A percentile compares a stretch with the other conserved stretches of the same genome.
These are phyloP conservation scores for Glaucopsyche alexis DNA, from an alignment of 2,888 invertebrate species.

Conservation along the genomic window DNA sequence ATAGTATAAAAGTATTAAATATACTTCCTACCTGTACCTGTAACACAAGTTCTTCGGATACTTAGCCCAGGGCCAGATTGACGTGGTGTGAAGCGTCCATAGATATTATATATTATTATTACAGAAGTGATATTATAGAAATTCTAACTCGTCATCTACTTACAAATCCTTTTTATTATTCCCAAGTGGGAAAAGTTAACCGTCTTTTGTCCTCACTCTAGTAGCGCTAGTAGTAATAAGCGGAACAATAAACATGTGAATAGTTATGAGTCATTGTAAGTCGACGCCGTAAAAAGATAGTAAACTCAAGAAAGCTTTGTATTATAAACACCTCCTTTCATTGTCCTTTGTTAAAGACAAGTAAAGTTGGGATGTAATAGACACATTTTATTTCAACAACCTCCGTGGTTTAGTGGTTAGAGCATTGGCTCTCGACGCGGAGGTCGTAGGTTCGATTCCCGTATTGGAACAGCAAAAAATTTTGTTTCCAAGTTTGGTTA, in stretches of 20 bases:
- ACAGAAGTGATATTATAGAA: too few relatives aligned
- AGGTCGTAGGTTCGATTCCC: too few relatives aligned
- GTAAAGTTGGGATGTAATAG: not conserved
- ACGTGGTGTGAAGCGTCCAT: too few relatives aligned
- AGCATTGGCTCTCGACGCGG: too few relatives aligned
- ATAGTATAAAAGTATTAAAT: too few relatives aligned
- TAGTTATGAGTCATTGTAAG: slow-evolving; percentile 27
- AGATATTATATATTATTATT: too few relatives aligned
- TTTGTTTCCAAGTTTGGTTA: too few relatives aligned
- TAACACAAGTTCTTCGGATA: too few relatives aligned
- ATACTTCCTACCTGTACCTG: too few relatives aligned
- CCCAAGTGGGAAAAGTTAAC: slow-evolving; percentile 14
- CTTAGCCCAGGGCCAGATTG: too few relatives aligned
- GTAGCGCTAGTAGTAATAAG: slow-evolving; percentile 11
- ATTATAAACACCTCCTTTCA: slow-evolving; percentile 27
- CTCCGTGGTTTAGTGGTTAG: too few relatives aligned
- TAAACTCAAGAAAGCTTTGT: slow-evolving; percentile 24
- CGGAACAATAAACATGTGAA: slow-evolving; percentile 26
- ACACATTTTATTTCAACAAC: slow-evolving; percentile 14
- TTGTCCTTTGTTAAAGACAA: not conserved
- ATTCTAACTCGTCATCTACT: not conserved
- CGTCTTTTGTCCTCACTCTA: slow-evolving; percentile 18
- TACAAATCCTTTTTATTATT: not conserved
- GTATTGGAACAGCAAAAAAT: too few relatives aligned
- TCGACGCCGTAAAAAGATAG: slow-evolving; percentile 25